Percentiles rank a stretch among this genome's conserved stretches.
Evolutionary conservation across 37 sponge, comb jelly and placozoan species (phyloP).

Genomic region (Chondrosia reniformis): DNA sequence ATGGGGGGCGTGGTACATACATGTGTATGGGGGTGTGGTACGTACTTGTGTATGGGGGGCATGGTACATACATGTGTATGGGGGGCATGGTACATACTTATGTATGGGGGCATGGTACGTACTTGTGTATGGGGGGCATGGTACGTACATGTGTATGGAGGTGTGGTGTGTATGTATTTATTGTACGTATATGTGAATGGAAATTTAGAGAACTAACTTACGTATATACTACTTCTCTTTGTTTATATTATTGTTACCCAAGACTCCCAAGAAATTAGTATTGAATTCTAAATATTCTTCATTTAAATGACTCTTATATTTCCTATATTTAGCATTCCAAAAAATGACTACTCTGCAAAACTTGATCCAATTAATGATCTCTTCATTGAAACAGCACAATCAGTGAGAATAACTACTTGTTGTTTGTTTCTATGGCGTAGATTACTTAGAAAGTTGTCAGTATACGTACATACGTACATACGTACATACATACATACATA

Average conservation of each 20-base stretch:
- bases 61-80: slow-evolving; percentile 30
- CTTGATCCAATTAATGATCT: slow-evolving; percentile 19
- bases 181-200: slow-evolving; percentile 37
- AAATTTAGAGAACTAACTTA: neutral
- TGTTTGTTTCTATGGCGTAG: neutral
- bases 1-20: neutral
- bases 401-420: slow-evolving; percentile 39
- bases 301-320: slow-evolving; percentile 16
- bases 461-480: neutral
- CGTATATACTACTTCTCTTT: too few species aligned
- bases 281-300: too few species aligned
- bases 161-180: neutral
- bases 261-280: too few species aligned
- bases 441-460: neutral
- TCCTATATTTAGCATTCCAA: neutral
- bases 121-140: too few species aligned
- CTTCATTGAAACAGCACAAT: slow-evolving; percentile 55
- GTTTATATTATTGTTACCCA: too few species aligned
- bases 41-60: neutral
- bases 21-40: neutral
- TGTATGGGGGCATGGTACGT: slow-evolving; percentile 40
- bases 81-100: slow-evolving; percentile 36
- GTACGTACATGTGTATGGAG: neutral
- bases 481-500: neutral
- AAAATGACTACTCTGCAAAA: neutral